phyloP scores from a whole-genome alignment of 2,888 invertebrate species.

The Monochamus alternatus region DNA sequence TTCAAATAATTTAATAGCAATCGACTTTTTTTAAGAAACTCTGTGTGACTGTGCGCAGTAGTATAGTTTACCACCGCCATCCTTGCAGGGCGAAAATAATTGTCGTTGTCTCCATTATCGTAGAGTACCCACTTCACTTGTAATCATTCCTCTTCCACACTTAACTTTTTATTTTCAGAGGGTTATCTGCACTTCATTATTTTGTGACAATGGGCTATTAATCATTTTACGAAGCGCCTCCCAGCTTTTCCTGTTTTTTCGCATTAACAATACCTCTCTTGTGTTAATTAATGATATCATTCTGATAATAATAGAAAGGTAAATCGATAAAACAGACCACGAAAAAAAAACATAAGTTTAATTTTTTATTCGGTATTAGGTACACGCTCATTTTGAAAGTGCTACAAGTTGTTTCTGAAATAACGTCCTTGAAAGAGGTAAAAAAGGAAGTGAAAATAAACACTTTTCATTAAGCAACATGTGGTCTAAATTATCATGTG shows the following conservation, averaged over 20 bases:
- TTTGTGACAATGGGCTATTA: background rate
- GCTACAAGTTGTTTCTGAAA: no score
- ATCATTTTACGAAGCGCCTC: background rate
- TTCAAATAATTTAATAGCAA: no score
- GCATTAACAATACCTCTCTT: background rate
- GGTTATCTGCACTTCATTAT: background rate
- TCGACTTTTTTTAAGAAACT: no score
- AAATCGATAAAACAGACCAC: background rate
- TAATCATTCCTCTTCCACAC: background rate
- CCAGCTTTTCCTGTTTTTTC: background rate
- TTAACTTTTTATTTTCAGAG: background rate
- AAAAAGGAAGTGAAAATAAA: no score
- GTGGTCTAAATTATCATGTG: no score
- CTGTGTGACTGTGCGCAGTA: no score
- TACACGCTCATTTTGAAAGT: no score
- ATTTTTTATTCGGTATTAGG: no score
- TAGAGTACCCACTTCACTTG: background rate
- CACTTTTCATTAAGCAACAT: no score
- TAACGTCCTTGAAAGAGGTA: no score
- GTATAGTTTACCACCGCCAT: no score
- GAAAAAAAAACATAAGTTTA: no score
- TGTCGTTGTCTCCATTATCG: background rate
- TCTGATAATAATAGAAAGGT: background rate
- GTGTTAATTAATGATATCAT: background rate
- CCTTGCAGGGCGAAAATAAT: background rate